phyloP scores from a whole-genome alignment of 2,113 vertebrate genomes.

The Cavia porcellus region DNA sequence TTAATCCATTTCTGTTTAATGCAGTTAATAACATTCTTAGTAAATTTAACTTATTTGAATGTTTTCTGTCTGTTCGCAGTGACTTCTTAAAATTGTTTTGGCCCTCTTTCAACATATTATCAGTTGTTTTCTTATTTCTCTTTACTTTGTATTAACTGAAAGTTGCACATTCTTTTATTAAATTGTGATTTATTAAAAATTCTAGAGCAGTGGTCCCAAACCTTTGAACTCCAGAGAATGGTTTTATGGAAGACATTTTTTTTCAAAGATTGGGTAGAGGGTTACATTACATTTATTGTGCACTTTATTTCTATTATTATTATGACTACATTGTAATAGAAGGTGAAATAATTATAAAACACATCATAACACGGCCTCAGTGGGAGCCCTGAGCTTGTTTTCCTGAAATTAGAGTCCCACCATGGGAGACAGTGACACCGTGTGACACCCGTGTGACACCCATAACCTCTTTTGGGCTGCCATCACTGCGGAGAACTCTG shows the following conservation, averaged over 20 bases:
- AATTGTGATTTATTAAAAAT: background rate
- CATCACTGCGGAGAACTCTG: background rate
- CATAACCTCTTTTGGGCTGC: background rate
- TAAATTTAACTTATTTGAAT: background rate
- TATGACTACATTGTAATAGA: background rate
- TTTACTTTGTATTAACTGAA: background rate
- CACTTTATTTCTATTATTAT: background rate
- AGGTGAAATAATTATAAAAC: background rate
- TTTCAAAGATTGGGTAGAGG: background rate
- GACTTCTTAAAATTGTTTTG: background rate
- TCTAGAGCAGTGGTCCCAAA: background rate
- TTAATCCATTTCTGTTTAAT: background rate
- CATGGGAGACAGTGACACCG: background rate
- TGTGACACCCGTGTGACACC: background rate
- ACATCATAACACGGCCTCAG: background rate
- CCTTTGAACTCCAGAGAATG: background rate
- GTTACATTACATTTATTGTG: background rate
- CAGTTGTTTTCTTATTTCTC: background rate
- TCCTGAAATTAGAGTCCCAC: background rate
- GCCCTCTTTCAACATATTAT: background rate
- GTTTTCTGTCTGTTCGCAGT: background rate
- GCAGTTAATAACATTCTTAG: background rate
- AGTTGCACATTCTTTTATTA: background rate
- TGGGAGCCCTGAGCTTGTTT: background rate
- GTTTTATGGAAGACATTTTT: background rate